Evolutionary conservation across 1,140 invertebrate species (phyloP).

Genomic region (Camponotus floridanus): DNA sequence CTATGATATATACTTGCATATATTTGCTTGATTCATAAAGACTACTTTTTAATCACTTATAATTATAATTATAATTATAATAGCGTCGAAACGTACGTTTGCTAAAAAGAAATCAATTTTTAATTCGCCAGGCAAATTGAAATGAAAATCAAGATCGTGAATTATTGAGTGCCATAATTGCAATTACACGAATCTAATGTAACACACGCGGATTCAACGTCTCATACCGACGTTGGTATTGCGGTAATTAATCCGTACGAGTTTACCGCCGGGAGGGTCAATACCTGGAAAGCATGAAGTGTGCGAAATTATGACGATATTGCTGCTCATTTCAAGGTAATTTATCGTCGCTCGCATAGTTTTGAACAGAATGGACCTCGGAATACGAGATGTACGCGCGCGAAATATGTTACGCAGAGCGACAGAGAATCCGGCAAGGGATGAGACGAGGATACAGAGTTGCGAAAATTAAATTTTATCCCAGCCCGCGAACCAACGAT

Average conservation of each 20-base stretch:
- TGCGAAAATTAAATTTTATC: constrained; percentile 49
- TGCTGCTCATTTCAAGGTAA: constrained; percentile 50
- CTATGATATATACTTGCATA: neutral
- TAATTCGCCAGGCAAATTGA: neutral
- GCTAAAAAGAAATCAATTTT: neutral
- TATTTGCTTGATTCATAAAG: constrained; percentile 5
- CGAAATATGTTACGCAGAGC: constrained; percentile 16
- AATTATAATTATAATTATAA: neutral
- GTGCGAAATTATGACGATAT: constrained; percentile 52
- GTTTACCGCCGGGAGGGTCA: constrained; percentile 33
- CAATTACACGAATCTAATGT: neutral
- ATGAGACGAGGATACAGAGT: neutral
- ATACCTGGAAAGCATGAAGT: constrained; percentile 24
- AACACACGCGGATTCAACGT: constrained; percentile 2
- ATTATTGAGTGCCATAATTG: neutral
- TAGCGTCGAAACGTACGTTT: neutral
- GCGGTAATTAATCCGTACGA: constrained; percentile 48
- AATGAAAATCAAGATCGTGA: neutral
- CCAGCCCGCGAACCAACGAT: constrained; percentile 2
- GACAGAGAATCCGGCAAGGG: neutral
- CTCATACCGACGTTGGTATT: constrained; percentile 1
- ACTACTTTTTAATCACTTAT: neutral
- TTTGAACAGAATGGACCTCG: constrained; percentile 13
- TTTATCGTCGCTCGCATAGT: constrained; percentile 53
- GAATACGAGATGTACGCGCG: neutral